phyloP scores from a whole-genome alignment of 2,113 vertebrate species.

The Urocitellus parryii region DNA sequence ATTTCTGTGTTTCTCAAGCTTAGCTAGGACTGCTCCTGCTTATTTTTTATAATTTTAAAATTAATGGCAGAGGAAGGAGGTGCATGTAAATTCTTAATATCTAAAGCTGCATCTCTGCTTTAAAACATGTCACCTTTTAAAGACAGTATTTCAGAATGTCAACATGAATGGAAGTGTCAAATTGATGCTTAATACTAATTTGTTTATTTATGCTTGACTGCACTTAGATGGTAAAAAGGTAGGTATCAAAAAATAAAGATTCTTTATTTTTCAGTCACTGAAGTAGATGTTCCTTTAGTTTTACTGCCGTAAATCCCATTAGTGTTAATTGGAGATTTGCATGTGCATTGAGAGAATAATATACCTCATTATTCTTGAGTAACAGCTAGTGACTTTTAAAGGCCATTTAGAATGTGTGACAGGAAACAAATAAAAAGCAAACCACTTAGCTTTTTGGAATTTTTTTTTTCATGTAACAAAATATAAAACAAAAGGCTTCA shows the following conservation, averaged over 20 bases:
- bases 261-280: conserved; percentile 67
- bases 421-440: conserved; percentile 75
- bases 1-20: background rate
- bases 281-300: conserved; percentile 71
- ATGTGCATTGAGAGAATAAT: conserved; percentile 78
- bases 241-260: conserved; percentile 66
- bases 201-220: conserved; percentile 65
- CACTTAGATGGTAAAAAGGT: conserved; percentile 67
- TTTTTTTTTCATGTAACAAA: conserved; percentile 26
- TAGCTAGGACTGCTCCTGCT: background rate
- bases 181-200: conserved; percentile 74
- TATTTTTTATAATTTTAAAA: conserved; percentile 49
- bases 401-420: conserved; percentile 75
- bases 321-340: conserved; percentile 80
- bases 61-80: background rate
- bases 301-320: conserved; percentile 75
- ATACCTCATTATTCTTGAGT: conserved; percentile 78
- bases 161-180: conserved; percentile 63
- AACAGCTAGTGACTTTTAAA: conserved; percentile 79
- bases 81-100: conserved; percentile 35
- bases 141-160: conserved; percentile 69
- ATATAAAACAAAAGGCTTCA: conserved; percentile 53
- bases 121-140: conserved; percentile 46
- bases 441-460: conserved; percentile 65
- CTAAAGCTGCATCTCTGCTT: conserved; percentile 28